phyloP scores from a whole-genome alignment of 2,888 invertebrate genomes.

The Congeria kusceri region DNA sequence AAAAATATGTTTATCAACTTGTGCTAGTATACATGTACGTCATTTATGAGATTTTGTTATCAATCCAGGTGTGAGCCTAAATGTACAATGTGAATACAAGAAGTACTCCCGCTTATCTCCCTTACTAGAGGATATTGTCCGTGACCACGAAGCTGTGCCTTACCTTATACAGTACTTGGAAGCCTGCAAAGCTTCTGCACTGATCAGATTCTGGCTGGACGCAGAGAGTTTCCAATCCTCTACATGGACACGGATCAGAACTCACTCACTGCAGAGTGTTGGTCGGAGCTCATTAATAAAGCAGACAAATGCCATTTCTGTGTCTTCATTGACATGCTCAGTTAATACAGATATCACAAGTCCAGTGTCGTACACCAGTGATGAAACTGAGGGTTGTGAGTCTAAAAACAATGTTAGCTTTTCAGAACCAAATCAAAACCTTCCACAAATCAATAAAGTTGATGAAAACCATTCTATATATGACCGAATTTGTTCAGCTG shows the following conservation, averaged over 20 bases:
- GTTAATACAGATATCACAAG: constrained; percentile 54
- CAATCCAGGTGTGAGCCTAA: constrained; percentile 49
- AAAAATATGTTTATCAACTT: too few relatives aligned
- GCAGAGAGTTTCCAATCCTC: constrained; percentile 86
- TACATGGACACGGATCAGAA: constrained; percentile 76
- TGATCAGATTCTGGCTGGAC: constrained; percentile 87
- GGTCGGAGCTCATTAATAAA: constrained; percentile 60
- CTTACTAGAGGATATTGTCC: constrained; percentile 91
- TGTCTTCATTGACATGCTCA: constrained; percentile 40
- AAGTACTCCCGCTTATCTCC: constrained; percentile 88
- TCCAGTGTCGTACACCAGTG: constrained; percentile 33
- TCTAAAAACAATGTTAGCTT: background rate
- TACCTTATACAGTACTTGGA: constrained; percentile 96
- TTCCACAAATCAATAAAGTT: background rate
- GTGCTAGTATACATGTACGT: too few relatives aligned
- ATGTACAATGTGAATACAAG: constrained; percentile 53
- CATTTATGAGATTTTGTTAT: too few relatives aligned
- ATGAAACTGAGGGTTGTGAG: background rate
- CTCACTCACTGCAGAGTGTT: constrained; percentile 73
- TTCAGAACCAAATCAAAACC: background rate
- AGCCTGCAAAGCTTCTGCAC: constrained; percentile 87
- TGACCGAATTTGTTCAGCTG: background rate
- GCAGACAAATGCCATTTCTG: constrained; percentile 12
- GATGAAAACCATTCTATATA: background rate
- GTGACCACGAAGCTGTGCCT: constrained; percentile 92